A percentile compares a stretch with the other conserved stretches of the same genome.
Evolutionary conservation across 2,113 vertebrate genomes (phyloP).

Genomic region (Eurypyga helias): DNA sequence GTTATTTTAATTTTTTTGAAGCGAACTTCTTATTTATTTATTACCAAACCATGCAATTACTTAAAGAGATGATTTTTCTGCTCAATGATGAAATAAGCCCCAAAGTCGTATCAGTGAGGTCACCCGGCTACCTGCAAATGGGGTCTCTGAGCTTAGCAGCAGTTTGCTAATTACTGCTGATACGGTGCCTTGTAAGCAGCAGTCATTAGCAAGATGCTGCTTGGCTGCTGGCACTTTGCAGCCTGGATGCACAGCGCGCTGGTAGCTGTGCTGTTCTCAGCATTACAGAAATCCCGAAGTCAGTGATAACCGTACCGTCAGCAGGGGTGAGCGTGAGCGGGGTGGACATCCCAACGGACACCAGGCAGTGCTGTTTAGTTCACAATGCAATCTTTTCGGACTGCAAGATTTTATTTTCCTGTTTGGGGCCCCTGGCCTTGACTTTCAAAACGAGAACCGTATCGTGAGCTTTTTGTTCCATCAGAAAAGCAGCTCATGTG

Average conservation of each 20-base stretch:
- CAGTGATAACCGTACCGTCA: not conserved
- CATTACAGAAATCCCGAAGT: not conserved
- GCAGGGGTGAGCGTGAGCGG: rapidly evolving
- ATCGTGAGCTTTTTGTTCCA: not conserved
- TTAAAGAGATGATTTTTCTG: not conserved
- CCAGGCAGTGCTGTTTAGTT: not conserved
- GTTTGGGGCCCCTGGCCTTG: not conserved
- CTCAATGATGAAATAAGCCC: not conserved
- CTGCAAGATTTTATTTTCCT: slow-evolving; percentile 9
- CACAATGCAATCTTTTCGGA: not conserved
- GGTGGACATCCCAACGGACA: not conserved
- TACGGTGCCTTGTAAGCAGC: not conserved
- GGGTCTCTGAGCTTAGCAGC: not conserved
- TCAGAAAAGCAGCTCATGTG: not conserved
- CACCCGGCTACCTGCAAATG: not conserved
- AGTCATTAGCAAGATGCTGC: not conserved
- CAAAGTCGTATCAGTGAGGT: not conserved
- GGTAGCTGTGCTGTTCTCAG: not conserved
- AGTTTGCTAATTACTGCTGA: not conserved
- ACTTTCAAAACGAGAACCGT: not conserved
- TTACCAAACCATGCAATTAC: not conserved
- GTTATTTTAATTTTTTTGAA: not conserved
- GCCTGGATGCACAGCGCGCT: not conserved
- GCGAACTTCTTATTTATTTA: not conserved
- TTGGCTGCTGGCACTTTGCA: not conserved